Conservation (phyloP, 2,797 vertebrate species). For the Ispidina picta region DNA sequence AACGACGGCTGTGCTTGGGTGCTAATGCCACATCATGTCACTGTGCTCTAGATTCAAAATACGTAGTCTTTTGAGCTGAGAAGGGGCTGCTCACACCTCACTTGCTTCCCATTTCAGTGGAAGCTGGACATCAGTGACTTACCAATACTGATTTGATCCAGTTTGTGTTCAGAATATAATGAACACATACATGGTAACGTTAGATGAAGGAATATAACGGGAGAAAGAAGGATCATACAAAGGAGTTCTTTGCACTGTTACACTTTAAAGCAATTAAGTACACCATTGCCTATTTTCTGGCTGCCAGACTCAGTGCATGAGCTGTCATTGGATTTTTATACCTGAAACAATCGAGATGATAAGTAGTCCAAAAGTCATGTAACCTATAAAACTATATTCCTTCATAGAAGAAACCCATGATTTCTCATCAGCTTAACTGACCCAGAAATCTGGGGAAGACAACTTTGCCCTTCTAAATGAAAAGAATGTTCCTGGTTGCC, state of each 20-base stretch:
- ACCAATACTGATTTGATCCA: neutral
- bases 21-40: too few species aligned
- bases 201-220: neutral
- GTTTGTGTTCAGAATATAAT: neutral
- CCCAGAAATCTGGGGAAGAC: neutral
- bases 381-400: neutral
- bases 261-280: neutral
- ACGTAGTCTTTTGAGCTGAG: fast-evolving
- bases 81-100: fast-evolving
- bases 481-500: neutral
- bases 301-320: neutral
- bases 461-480: neutral
- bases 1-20: fast-evolving
- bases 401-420: neutral
- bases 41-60: neutral
- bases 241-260: neutral
- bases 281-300: neutral
- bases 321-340: neutral
- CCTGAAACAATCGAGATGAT: neutral
- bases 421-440: neutral
- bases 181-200: neutral
- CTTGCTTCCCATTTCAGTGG: neutral
- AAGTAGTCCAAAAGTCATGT: neutral
- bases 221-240: neutral
- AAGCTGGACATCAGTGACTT: neutral